A percentile compares a stretch with the other conserved stretches of the same genome.
These are phyloP conservation scores for Falco berigora DNA, from an alignment of 2,797 vertebrate genomes.

Conservation along the genomic window DNA sequence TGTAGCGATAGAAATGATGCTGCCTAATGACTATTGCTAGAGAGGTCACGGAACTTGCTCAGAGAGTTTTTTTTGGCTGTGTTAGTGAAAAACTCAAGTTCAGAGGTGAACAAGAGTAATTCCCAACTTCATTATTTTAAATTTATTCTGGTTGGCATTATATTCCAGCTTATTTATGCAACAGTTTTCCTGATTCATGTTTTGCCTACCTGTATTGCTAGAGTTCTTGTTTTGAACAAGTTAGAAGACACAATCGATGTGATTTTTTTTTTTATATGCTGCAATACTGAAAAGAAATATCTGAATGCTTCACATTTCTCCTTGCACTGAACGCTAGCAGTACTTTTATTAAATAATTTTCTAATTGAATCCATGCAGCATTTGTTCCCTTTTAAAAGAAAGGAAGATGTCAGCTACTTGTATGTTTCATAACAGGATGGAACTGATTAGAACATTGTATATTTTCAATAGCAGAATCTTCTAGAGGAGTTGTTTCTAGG, in stretches of 20 bases:
- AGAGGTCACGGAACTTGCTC: not conserved
- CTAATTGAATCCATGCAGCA: not conserved
- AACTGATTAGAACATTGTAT: not conserved
- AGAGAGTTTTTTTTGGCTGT: not conserved
- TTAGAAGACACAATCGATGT: rapidly evolving
- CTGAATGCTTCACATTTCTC: not conserved
- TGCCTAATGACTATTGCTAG: not conserved
- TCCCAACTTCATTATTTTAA: not conserved
- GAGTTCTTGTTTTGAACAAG: not conserved
- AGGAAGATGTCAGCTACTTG: not conserved
- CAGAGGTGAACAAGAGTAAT: not conserved
- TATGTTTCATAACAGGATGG: not conserved
- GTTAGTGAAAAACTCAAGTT: not conserved
- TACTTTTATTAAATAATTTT: not conserved
- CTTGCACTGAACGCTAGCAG: not conserved
- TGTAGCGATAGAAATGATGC: not conserved
- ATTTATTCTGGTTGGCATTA: not conserved
- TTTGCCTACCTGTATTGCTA: not conserved
- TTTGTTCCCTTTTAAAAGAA: not conserved
- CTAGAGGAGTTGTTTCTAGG: not conserved
- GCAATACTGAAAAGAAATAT: not conserved
- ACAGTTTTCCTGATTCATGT: not conserved
- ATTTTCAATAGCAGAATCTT: not conserved
- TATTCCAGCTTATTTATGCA: not conserved
- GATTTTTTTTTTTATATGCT: not conserved